phyloP scores from a whole-genome alignment of 2,888 invertebrate species.

The Pyrgus malvae region DNA sequence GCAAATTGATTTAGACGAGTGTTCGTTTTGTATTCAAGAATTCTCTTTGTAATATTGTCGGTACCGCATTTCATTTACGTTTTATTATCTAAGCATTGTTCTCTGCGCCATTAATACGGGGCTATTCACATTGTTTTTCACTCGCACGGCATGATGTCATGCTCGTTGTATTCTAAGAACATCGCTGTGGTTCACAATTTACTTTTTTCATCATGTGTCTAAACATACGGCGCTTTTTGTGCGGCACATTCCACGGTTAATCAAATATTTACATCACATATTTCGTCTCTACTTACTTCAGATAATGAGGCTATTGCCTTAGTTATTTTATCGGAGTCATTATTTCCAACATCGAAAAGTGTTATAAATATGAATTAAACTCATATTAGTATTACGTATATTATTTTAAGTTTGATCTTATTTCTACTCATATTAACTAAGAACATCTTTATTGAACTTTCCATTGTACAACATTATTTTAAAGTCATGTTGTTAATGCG shows the following conservation, averaged over 20 bases:
- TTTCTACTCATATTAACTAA: no score
- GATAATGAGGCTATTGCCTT: slow-evolving; percentile 54
- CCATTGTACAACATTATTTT: no score
- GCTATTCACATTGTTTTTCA: slow-evolving; percentile 55
- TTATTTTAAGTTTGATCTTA: no score
- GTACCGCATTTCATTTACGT: slow-evolving; percentile 48
- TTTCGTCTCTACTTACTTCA: slow-evolving; percentile 29
- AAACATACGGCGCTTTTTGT: slow-evolving; percentile 42
- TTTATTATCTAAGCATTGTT: slow-evolving; percentile 57
- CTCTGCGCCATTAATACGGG: slow-evolving; percentile 51
- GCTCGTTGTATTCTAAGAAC: slow-evolving; percentile 47
- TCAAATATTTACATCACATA: slow-evolving; percentile 55
- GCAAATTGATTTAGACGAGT: slow-evolving; percentile 21
- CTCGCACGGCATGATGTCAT: slow-evolving; percentile 58
- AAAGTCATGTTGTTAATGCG: no score
- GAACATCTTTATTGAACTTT: no score
- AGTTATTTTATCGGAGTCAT: background rate
- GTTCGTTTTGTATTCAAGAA: slow-evolving; percentile 40
- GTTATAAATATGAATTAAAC: no score
- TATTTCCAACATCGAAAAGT: background rate
- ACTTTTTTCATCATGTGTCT: slow-evolving; percentile 45
- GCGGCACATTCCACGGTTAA: slow-evolving; percentile 46
- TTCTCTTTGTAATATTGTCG: slow-evolving; percentile 33
- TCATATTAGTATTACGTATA: no score
- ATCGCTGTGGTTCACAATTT: slow-evolving; percentile 43